These are phyloP conservation scores for Perccottus glenii DNA, from an alignment of 2,113 vertebrate species.

Conservation along the genomic window DNA sequence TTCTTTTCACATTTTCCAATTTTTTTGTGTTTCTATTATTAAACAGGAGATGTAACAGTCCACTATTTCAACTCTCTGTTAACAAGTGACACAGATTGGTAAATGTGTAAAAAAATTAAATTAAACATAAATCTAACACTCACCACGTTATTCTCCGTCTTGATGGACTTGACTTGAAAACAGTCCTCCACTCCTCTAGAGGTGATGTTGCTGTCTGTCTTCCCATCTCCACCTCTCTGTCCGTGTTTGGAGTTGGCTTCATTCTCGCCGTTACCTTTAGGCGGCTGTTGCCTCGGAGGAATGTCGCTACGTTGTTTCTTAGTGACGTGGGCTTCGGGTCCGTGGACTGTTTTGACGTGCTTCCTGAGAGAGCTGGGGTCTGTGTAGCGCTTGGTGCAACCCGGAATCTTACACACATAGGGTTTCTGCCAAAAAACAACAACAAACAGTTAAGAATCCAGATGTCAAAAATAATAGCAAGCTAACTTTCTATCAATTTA, in stretches of 20 bases:
- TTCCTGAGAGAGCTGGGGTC: constrained; percentile 98
- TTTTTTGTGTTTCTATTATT: too few species aligned
- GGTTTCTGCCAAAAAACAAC: constrained; percentile 85
- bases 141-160: constrained; percentile 94
- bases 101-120: too few species aligned
- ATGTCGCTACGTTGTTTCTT: constrained; percentile 92
- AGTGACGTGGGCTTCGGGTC: constrained; percentile 94
- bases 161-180: constrained; percentile 89
- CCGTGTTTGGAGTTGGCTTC: constrained; percentile 83
- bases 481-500: too few species aligned
- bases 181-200: constrained; percentile 84
- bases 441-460: neutral
- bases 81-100: too few species aligned
- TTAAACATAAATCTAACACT: constrained; percentile 47
- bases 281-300: constrained; percentile 80
- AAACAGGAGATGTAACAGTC: too few species aligned
- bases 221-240: constrained; percentile 76
- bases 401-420: constrained; percentile 96
- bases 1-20: too few species aligned
- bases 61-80: too few species aligned
- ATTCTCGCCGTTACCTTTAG: constrained; percentile 88
- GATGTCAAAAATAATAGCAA: too few species aligned
- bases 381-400: constrained; percentile 96
- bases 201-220: constrained; percentile 83
- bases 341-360: constrained; percentile 96